Base-by-base conservation (phyloP, 1,140 invertebrate species). In the Lordiphosa stackelbergi region DNA sequence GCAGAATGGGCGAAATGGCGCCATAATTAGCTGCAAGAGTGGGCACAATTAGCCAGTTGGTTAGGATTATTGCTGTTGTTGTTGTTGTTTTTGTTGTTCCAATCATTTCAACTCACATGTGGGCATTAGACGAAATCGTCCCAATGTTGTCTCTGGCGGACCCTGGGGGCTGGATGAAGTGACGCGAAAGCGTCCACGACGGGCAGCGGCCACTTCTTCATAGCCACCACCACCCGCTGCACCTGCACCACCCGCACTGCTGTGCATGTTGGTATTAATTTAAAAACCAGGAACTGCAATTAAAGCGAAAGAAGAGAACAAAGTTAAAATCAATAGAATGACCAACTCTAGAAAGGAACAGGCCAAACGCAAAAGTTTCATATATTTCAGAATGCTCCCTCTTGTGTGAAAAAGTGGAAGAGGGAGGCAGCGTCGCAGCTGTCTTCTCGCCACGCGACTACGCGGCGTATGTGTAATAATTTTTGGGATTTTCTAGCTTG, bases 111-210 rank as follows among this genome's bases (percentile, higher is more conserved):
- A 73, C 86, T 86, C 78, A 88, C 86, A 81, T 54, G 86, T 78
- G 41, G 86, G 86, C 68, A 85, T 87, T n/a, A 88, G 72, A 37
- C 87, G 86, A 79, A 87, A 88, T 35, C 87, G 73, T 37, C 87
- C 87, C 13, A 87, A 56, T 19, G 85, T 86, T 48, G 83, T 85
- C 55, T 87, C 86, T 22, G 85, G 85, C 45, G 85, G 84, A 10
- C 86, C 86, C 37, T 78, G 60, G 6, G 85, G 72, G 46, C 69
- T 63, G 28, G 87, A 73, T 43, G 86, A 85, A 40, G 84, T 87
- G 53, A 88, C 73, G 28, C 85, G 85, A 62, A 88, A 88, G 52
- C 87, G 85, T 24, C 86, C 87, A 6, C 75, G 87, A 8, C 86
- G 74, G 6, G 85, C 83, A 46, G 85, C 81, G 22, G 85, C 73